Evolutionary conservation across 2,888 invertebrate genomes (phyloP), one percentile per base, ranked within the genome.

Genomic region (Dasypogon diadema): DNA sequence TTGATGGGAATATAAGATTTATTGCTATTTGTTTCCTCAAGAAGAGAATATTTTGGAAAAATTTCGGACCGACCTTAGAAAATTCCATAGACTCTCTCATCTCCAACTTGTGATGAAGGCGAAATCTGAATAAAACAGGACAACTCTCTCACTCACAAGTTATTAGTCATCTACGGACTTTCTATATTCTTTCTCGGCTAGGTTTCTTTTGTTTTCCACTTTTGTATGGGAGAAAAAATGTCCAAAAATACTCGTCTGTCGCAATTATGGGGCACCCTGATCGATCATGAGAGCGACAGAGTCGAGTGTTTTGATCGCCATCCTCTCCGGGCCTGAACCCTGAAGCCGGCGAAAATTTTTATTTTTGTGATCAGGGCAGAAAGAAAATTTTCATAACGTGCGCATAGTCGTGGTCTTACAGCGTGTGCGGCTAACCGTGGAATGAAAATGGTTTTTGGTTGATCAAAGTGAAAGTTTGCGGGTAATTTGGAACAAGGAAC

Each of bases 351-450:
- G 74, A 74, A 76, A 73, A 74, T 74, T 76, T 76, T 76, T 76
- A 76, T 76, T 76, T 76, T 74, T 74, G 76, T 74, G 73, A 74
- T 68, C 76, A 46, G 46, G 60, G 26, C 58, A 55, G 65, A 22
- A 55, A 73, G 76, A 68, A 65, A 76, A 76, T 48, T 76, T 76
- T 76, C 73, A 76, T 74, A 76, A 76, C 63, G 65, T 30, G 34
- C 30, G 30, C 60, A 73, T 55, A 55, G 73, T 56, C 74, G 73
- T 56, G 48, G 34, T 51, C 54, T 74, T 65, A 46, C 56, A 74
- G 55, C 46, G 77, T 75, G 75, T 77, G 75, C 72, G 74, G 72
- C 70, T 75, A 68, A 58, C 74, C 68, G 76, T 68, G 48, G 60
- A 68, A 58, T 65, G 34, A 74, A 74, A 74, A 76, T 76, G 76